A percentile compares a stretch with the other conserved stretches of the same genome.
Evolutionary conservation across 92 coral and sea anemone genomes (phyloP).

Genomic region (Porites cylindrica): DNA sequence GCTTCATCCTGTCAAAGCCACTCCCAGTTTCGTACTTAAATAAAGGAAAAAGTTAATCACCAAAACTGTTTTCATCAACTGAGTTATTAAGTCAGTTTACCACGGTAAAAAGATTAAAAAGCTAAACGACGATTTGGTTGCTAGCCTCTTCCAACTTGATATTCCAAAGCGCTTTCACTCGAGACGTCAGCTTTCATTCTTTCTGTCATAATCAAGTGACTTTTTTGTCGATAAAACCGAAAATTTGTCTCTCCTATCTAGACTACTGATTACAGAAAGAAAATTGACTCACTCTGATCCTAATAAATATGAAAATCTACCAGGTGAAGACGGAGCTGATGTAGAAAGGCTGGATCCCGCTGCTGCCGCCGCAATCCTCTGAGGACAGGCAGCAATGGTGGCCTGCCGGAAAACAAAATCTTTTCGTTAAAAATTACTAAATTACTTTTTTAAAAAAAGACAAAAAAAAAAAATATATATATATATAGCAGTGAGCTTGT

Average conservation of each 20-base stretch:
- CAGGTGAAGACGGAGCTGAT: constrained; percentile 73
- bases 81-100: too few species aligned
- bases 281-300: constrained; percentile 66
- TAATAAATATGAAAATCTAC: constrained; percentile 49
- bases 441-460: too few species aligned
- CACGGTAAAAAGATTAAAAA: too few species aligned
- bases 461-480: neutral
- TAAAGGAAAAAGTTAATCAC: too few species aligned
- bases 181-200: too few species aligned
- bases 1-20: too few species aligned
- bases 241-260: neutral
- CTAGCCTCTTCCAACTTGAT: too few species aligned
- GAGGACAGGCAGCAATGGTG: constrained; percentile 72
- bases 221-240: neutral
- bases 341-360: constrained; percentile 55
- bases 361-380: constrained; percentile 39
- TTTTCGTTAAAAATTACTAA: neutral
- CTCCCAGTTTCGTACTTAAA: too few species aligned
- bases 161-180: too few species aligned
- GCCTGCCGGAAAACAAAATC: constrained; percentile 48
- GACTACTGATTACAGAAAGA: neutral
- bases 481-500: too few species aligned
- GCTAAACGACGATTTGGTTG: too few species aligned
- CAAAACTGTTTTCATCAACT: too few species aligned
- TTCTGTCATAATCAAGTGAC: neutral